Percentiles rank a stretch among this genome's conserved stretches.
Evolutionary conservation across 2,113 vertebrate species (phyloP).

Genomic region (Rhagologus leucostigma): DNA sequence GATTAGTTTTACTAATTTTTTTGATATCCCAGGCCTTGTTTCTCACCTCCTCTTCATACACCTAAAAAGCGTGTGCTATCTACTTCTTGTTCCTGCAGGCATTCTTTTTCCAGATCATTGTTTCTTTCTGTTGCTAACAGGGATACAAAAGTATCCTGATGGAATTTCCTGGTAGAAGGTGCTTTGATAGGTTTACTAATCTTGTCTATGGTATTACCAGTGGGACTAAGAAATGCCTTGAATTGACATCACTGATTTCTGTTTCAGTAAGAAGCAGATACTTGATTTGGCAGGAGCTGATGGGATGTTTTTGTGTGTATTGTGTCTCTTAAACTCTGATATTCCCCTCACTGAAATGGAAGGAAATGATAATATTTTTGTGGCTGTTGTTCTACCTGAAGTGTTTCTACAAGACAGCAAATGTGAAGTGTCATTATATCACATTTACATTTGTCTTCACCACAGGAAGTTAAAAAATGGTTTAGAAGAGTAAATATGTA

Average conservation of each 20-base stretch:
- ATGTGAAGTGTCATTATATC: neutral
- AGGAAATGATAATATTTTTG: conserved; percentile 4
- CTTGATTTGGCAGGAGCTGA: neutral
- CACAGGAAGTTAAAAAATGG: neutral
- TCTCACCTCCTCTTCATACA: neutral
- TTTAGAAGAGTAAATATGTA: neutral
- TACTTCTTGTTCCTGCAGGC: neutral
- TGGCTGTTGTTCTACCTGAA: neutral
- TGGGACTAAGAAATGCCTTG: neutral
- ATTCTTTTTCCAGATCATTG: neutral
- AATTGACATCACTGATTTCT: neutral
- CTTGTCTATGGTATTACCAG: neutral
- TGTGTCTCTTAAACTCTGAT: neutral
- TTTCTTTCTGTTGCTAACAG: neutral
- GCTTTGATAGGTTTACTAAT: neutral
- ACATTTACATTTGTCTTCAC: neutral
- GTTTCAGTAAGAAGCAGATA: neutral
- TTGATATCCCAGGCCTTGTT: neutral
- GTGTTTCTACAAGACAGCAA: neutral
- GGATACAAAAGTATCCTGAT: neutral
- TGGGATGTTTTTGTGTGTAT: neutral
- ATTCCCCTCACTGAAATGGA: neutral
- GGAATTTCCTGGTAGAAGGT: neutral
- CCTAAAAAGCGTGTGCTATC: neutral
- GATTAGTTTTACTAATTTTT: neutral